These are phyloP conservation scores for Zaprionus nigranus DNA, from an alignment of 1,140 invertebrate species.

Conservation along the genomic window DNA sequence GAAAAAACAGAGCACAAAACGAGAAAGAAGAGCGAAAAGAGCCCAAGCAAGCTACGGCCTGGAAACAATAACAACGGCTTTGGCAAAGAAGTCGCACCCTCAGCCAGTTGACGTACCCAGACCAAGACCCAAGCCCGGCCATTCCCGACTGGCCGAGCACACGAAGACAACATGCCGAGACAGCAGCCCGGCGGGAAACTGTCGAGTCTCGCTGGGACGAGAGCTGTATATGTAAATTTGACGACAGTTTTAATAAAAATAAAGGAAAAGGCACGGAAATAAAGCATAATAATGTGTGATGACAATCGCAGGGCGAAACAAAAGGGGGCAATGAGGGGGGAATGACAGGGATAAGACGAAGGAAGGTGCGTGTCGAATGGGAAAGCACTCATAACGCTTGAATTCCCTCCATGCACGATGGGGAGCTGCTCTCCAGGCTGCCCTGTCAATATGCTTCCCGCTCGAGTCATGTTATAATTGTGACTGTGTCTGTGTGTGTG, in stretches of 20 bases:
- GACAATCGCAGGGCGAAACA: constrained; percentile 55
- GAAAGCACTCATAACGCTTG: constrained; percentile 75
- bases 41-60: constrained; percentile 21
- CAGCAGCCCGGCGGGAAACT: constrained; percentile 44
- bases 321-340: constrained; percentile 1
- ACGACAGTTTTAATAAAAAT: constrained; percentile 67
- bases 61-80: constrained; percentile 47
- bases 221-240: constrained; percentile 55
- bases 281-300: constrained; percentile 78
- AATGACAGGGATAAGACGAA: constrained; percentile 11
- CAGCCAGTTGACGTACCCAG: constrained; percentile 11
- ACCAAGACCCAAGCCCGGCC: constrained; percentile 10
- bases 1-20: not conserved
- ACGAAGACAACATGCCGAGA: constrained; percentile 52
- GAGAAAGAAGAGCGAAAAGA: constrained; percentile 7
- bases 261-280: constrained; percentile 66
- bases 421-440: constrained; percentile 22
- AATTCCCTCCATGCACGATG: constrained; percentile 35
- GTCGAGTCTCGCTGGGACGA: constrained; percentile 14
- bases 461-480: constrained; percentile 40
- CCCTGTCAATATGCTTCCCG: constrained; percentile 48
- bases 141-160: constrained; percentile 9
- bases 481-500: constrained; percentile 20
- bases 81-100: constrained; percentile 41
- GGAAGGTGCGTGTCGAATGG: constrained; percentile 70